Conservation (phyloP, 2,888 invertebrate species). For the Bugula neritina region DNA sequence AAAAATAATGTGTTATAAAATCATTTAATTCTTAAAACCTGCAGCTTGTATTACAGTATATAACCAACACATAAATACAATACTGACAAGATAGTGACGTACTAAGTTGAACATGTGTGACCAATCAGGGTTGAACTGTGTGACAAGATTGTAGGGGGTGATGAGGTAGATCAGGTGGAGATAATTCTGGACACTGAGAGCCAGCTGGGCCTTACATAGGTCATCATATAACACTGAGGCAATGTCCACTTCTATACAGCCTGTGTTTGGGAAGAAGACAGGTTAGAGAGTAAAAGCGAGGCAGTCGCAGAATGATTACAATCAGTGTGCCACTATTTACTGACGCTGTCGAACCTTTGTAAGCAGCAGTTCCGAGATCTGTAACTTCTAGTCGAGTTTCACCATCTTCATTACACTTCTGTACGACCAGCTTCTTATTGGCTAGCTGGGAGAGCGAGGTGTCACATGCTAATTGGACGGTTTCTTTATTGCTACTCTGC, state of each 20-base stretch:
- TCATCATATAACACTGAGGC: constrained; percentile 71
- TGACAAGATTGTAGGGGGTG: constrained; percentile 68
- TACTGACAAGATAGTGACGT: too few relatives aligned
- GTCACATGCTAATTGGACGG: constrained; percentile 36
- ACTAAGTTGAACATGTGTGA: constrained; percentile 47
- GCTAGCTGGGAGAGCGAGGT: constrained; percentile 40
- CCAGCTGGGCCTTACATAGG: constrained; percentile 65
- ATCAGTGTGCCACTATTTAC: too few relatives aligned
- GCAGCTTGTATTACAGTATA: too few relatives aligned
- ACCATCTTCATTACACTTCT: constrained; percentile 32
- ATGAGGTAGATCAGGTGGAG: constrained; percentile 83
- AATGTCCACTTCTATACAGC: constrained; percentile 70
- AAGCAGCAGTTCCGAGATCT: constrained; percentile 71
- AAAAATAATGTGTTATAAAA: too few relatives aligned
- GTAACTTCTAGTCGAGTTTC: constrained; percentile 42
- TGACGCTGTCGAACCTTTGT: constrained; percentile 70
- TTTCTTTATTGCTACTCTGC: constrained; percentile 53
- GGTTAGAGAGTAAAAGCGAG: too few relatives aligned
- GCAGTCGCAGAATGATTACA: too few relatives aligned
- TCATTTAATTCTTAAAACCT: too few relatives aligned
- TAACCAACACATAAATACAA: too few relatives aligned
- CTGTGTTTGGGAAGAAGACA: constrained; percentile 52
- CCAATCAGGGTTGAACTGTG: constrained; percentile 42
- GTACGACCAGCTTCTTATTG: constrained; percentile 37
- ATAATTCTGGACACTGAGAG: constrained; percentile 71